These are phyloP conservation scores for Cliona cf. orientalis DNA, from an alignment of 37 sponge, comb jelly and placozoan species.

Conservation along the genomic window DNA sequence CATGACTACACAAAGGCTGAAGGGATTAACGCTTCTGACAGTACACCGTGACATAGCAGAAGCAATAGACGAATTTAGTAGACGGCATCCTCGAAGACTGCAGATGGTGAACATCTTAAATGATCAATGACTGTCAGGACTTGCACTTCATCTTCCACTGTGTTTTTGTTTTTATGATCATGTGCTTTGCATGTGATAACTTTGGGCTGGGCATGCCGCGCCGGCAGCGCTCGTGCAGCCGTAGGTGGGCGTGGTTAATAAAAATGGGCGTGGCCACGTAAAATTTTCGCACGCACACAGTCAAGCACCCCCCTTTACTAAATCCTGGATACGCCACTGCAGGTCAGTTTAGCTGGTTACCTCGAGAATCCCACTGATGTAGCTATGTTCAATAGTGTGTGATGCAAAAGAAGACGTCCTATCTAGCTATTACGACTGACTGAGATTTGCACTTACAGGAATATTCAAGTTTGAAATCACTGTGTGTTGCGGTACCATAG, in stretches of 20 bases:
- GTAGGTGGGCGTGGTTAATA: too few relatives aligned
- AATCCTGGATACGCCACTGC: conserved; percentile 13
- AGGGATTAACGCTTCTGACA: conserved; percentile 26
- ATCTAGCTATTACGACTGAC: too few relatives aligned
- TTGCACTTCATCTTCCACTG: too few relatives aligned
- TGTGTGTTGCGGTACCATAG: too few relatives aligned
- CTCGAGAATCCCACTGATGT: too few relatives aligned
- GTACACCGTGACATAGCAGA: conserved; percentile 14
- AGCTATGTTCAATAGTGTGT: too few relatives aligned
- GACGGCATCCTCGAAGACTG: conserved; percentile 10
- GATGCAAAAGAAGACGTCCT: not conserved
- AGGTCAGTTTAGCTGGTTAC: not conserved
- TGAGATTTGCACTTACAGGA: too few relatives aligned
- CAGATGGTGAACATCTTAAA: conserved; percentile 5
- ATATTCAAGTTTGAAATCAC: too few relatives aligned
- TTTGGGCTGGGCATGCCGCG: not conserved
- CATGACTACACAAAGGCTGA: conserved; percentile 11
- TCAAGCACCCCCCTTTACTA: conserved; percentile 4
- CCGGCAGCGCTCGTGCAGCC: not conserved
- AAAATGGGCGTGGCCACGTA: not conserved
- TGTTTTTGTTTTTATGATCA: not conserved
- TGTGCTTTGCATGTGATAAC: not conserved
- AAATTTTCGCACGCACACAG: not conserved
- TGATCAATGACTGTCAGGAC: too few relatives aligned
- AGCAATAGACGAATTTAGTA: conserved; percentile 21